Evolutionary conservation across 2,113 vertebrate species (phyloP), one percentile per base, ranked within the genome.

Genomic region (Verasper variegatus): DNA sequence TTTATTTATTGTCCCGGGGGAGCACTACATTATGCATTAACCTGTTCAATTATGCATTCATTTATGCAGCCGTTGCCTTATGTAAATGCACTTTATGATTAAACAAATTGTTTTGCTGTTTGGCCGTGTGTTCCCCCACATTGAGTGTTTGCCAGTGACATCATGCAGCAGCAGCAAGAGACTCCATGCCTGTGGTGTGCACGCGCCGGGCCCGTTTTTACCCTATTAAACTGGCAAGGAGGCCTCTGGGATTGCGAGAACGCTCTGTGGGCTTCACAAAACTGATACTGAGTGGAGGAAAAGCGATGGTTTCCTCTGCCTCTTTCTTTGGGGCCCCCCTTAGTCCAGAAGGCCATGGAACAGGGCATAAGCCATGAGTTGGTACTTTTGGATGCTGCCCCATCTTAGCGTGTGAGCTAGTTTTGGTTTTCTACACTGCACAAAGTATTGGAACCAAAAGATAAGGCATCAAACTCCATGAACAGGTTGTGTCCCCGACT

Each of bases 21-120:
- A 89, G 79, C 69, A 62, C 88, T 93, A 91, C 90, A 93, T 94
- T 94, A 94, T 94, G 92, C 93, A 94, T 93, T 91, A 92, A 93
- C 91, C 88, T 91, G 88, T 91, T 94, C 88, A 92, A 93, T 94
- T 93, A 94, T 93, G 92, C 92, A 94, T 93, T 94, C 91, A 94
- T 93, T 93, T 93, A 93, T 95, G 91, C 92, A 92, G 90, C 88
- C 85, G 84, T 91, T 92, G 88, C 91, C 89, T 92, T 91, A 92
- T 93, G 92, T 92, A 92, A 94, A 94, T 93, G 91, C 88, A 88
- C 83, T 93, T 94, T 91, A 92, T 91, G 90, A 89, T 94, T 91
- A 92, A 92, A 92, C 90, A 92, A 92, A 93, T 93, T 90, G 91
- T 94, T 93, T 91, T 77, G 68, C 89, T 84, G 86, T 93, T 91